Conservation (phyloP, 2,113 vertebrate genomes). For the Chunga burmeisteri region DNA sequence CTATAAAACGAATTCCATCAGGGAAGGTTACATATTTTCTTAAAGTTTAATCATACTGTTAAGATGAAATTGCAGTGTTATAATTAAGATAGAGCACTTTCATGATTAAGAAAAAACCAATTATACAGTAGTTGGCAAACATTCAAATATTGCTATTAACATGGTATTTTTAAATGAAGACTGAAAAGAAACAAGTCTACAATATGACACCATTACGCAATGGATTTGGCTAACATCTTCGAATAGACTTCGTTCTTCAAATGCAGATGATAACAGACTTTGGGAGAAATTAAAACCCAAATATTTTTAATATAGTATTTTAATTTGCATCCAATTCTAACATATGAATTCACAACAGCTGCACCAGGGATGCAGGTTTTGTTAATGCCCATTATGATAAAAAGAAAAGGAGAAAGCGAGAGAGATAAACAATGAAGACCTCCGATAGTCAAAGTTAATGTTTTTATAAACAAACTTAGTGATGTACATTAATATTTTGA, state of each 20-base stretch:
- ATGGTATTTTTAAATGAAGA: not conserved
- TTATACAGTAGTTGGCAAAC: not conserved
- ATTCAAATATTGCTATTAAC: not conserved
- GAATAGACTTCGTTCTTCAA: not conserved
- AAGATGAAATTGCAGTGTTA: not conserved
- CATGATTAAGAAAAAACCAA: not conserved
- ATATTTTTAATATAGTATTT: not conserved
- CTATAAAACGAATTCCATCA: not conserved
- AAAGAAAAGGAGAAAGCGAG: not conserved
- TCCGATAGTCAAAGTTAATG: not conserved
- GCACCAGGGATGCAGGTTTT: not conserved
- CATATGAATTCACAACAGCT: not conserved
- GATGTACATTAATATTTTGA: not conserved
- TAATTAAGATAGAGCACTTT: not conserved
- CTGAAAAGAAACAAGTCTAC: not conserved
- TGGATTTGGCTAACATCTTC: not conserved
- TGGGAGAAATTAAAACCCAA: not conserved
- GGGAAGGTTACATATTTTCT: not conserved
- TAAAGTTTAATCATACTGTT: not conserved
- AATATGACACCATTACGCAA: not conserved
- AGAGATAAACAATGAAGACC: not conserved
- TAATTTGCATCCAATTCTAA: not conserved
- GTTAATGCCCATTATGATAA: not conserved
- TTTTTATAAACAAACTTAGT: not conserved
- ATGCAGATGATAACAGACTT: not conserved